Evolutionary conservation across 2,888 invertebrate genomes (phyloP).

Genomic region (Thymelicus acteon): DNA sequence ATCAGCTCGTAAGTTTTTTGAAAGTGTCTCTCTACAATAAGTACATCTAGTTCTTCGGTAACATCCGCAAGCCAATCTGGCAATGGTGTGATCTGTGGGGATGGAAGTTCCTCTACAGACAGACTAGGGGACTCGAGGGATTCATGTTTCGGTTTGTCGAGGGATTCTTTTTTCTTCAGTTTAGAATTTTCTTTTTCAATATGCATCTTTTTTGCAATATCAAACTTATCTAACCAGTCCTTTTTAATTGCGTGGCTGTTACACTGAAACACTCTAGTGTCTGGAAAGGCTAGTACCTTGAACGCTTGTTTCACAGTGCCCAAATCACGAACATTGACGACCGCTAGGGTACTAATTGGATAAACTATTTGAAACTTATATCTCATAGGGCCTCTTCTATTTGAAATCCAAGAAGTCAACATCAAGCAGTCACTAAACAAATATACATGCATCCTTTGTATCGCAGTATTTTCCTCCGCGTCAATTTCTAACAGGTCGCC

Average conservation of each 20-base stretch:
- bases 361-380: conserved; percentile 94
- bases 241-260: conserved; percentile 92
- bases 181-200: conserved; percentile 86
- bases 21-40: conserved; percentile 97
- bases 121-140: conserved; percentile 77
- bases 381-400: conserved; percentile 90
- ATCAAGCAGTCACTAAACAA: conserved; percentile 96
- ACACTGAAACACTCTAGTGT: conserved; percentile 96
- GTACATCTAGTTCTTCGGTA: conserved; percentile 97
- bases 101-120: conserved; percentile 74
- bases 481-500: conserved; percentile 96
- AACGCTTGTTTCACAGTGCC: conserved; percentile 96
- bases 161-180: conserved; percentile 77
- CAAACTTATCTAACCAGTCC: conserved; percentile 97
- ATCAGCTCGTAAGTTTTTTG: conserved; percentile 95
- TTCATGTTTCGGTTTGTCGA: conserved; percentile 71
- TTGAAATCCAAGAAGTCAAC: conserved; percentile 92
- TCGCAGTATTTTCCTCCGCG: conserved; percentile 92
- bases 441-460: conserved; percentile 96
- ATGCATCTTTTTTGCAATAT: conserved; percentile 93
- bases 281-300: conserved; percentile 97
- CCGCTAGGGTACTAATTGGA: conserved; percentile 94
- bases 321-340: conserved; percentile 96
- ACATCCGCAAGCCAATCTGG: conserved; percentile 97
- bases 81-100: conserved; percentile 68